Conservation (phyloP, 2,888 invertebrate genomes). For the Cryptocephalus primarius region DNA sequence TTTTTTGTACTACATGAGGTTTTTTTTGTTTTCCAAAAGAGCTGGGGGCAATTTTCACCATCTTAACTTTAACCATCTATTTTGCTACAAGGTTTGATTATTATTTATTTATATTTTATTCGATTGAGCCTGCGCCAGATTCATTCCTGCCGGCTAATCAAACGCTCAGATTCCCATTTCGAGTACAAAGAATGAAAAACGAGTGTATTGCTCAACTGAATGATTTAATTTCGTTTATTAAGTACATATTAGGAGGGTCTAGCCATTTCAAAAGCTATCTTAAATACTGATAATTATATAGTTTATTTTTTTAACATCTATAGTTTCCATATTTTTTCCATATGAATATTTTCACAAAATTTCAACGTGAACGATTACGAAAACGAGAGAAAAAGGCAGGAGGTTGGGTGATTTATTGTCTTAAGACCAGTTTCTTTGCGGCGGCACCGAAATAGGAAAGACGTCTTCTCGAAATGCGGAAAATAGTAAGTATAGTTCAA, state of each 20-base stretch:
- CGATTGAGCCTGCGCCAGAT: too few relatives aligned
- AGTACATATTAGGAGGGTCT: slow-evolving; percentile 39
- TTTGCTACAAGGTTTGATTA: too few relatives aligned
- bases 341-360: slow-evolving; percentile 22
- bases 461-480: too few relatives aligned
- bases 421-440: background rate
- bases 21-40: too few relatives aligned
- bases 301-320: slow-evolving; percentile 33
- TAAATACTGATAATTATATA: slow-evolving; percentile 40
- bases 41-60: too few relatives aligned
- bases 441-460: background rate
- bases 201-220: slow-evolving; percentile 27
- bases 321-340: slow-evolving; percentile 19
- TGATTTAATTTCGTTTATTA: slow-evolving; percentile 32
- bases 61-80: too few relatives aligned
- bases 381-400: background rate
- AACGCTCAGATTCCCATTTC: background rate
- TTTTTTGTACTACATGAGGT: too few relatives aligned
- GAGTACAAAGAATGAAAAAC: slow-evolving; percentile 1
- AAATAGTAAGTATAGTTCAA: too few relatives aligned
- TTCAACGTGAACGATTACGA: slow-evolving; percentile 6
- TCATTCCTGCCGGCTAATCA: too few relatives aligned
- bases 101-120: too few relatives aligned
- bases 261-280: slow-evolving; percentile 39
- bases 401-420: background rate